Conservation (phyloP, 2,113 vertebrate genomes). For the Apus apus region DNA sequence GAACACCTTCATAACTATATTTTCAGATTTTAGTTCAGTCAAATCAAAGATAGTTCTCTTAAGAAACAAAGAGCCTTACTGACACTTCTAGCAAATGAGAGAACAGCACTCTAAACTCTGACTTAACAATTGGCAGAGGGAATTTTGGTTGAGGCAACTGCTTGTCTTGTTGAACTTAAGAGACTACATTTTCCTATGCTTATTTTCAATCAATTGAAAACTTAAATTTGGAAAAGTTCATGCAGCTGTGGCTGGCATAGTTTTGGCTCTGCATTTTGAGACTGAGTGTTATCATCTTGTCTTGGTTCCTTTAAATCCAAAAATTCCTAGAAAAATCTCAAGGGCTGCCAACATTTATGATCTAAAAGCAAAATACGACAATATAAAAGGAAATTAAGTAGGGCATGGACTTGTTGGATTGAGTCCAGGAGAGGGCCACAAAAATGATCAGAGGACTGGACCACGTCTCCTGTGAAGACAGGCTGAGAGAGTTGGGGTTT, state of each 20-base stretch:
- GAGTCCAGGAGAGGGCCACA: too few relatives aligned
- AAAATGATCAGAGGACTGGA: too few relatives aligned
- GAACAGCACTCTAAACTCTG: background rate
- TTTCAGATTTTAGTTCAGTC: background rate
- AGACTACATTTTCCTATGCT: background rate
- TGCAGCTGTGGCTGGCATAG: background rate
- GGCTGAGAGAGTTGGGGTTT: too few relatives aligned
- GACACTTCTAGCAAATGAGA: background rate
- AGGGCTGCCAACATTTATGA: background rate
- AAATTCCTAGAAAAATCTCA: background rate
- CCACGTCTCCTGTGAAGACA: too few relatives aligned
- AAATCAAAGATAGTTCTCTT: background rate
- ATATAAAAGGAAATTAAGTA: background rate
- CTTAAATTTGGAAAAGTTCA: background rate
- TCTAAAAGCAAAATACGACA: background rate
- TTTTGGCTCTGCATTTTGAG: background rate
- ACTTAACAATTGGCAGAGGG: background rate
- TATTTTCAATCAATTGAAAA: background rate
- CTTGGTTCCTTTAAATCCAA: background rate
- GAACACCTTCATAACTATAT: background rate
- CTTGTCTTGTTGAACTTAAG: background rate
- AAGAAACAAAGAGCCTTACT: background rate
- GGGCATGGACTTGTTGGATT: too few relatives aligned
- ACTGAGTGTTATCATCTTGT: background rate
- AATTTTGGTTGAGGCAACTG: background rate